Base-by-base conservation (phyloP, 2,797 vertebrate species). In the Fundulus diaphanus region DNA sequence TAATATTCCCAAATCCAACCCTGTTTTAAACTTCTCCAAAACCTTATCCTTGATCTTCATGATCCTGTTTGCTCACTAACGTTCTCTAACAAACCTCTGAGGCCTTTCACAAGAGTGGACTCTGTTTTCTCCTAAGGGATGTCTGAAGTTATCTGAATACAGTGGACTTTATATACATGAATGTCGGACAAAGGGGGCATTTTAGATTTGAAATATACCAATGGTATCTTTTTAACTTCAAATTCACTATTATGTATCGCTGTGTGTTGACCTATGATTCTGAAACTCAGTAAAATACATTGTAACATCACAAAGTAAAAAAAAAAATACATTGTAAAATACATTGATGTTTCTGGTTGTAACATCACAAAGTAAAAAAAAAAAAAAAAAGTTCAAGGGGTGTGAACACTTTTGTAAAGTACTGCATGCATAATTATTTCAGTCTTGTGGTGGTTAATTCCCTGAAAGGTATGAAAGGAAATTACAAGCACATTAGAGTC, bases 401-500 rank as follows among this genome's bases (percentile, higher is more conserved):
- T 31, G 54, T 16, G 13, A 29, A 57, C 6, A 3, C 27, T 57
- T 57, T 57, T 3, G 27, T 22, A 63, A 63, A 63, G 3, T 9
- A 61, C 31, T 35, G 2, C 6, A 35, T 61, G 33, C 59, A 18
- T 18, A 33, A 59, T 61, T 35, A 9, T 11, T 61, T 61, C 18
- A 61, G 22, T 11, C 18, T 24, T 24, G 24, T 33, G 6, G 15
- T 61, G 31, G 31, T 61, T 22, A 33, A 61, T 61, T 61, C 35
- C 31, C 31, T 7, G 22, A 35, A 33, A 9, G 33, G 16, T 40
- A 12, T 65, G 18, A 37, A 11, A 37, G 11, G 1, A 65, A 65
- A 66, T 66, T 66, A 27, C 63, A 66, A 27, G 15, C 63, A 59
- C 31, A 61, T 66, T 29, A n/a, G 5, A 49, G 68, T 74, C 48